These are phyloP conservation scores for Tryphoninae sp. DNA, from an alignment of 2,888 invertebrate genomes.

Conservation along the genomic window DNA sequence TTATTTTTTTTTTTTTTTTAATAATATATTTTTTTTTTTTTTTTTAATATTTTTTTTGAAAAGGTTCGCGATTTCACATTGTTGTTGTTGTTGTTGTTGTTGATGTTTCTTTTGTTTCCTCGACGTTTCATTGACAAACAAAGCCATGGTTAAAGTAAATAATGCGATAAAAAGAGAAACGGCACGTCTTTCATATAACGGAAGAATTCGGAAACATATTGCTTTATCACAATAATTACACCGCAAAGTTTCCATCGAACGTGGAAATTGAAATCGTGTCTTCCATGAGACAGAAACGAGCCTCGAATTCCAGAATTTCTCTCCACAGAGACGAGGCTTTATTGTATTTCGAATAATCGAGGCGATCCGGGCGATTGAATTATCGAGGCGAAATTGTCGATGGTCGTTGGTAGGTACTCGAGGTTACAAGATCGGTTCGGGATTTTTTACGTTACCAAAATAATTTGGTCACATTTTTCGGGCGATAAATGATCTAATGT, in stretches of 20 bases:
- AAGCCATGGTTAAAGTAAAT: too few species aligned
- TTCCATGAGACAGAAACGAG: slow-evolving; percentile 50
- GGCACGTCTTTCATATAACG: not conserved
- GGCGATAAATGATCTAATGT: too few species aligned
- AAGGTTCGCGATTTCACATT: not conserved
- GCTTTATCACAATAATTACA: not conserved
- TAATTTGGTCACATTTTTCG: too few species aligned
- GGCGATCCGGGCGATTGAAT: slow-evolving; percentile 2
- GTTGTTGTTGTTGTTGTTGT: not conserved
- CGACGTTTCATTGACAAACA: too few species aligned
- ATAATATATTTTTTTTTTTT: not conserved
- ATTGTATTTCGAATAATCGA: slow-evolving; percentile 19
- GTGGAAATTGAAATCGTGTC: slow-evolving; percentile 61
- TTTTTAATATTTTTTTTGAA: too few species aligned
- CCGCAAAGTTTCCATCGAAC: slow-evolving; percentile 1
- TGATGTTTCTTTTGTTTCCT: too few species aligned
- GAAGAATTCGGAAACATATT: not conserved
- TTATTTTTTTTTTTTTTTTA: not conserved
- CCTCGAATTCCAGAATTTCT: slow-evolving; percentile 58
- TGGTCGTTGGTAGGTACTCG: too few species aligned
- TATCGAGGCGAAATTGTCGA: too few species aligned
- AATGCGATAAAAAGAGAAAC: too few species aligned
- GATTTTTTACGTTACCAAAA: too few species aligned
- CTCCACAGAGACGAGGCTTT: slow-evolving; percentile 1
- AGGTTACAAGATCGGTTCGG: too few species aligned